phyloP scores from a whole-genome alignment of 1,140 invertebrate species.

The Cydia pomonella region DNA sequence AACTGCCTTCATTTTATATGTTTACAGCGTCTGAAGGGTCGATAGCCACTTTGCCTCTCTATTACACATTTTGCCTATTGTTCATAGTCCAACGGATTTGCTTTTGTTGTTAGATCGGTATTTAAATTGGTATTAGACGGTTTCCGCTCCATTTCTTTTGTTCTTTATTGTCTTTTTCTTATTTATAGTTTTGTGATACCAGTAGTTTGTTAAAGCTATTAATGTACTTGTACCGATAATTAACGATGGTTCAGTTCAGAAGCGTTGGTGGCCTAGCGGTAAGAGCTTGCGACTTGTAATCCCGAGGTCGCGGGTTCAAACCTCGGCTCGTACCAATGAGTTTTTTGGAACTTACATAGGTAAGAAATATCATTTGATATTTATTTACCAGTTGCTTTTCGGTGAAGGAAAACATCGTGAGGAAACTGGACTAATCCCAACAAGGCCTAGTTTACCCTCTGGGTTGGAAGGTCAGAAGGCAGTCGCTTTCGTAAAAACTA shows the following conservation, averaged over 20 bases:
- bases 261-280: too few relatives aligned
- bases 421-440: too few relatives aligned
- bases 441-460: too few relatives aligned
- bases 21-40: slow-evolving; percentile 76
- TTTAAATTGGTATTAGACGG: slow-evolving; percentile 36
- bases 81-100: slow-evolving; percentile 49
- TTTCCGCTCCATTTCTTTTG: slow-evolving; percentile 36
- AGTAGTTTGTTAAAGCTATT: not conserved
- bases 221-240: not conserved
- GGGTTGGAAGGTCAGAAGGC: too few relatives aligned
- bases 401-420: too few relatives aligned
- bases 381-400: too few relatives aligned
- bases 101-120: slow-evolving; percentile 44
- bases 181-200: slow-evolving; percentile 15
- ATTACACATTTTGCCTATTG: slow-evolving; percentile 60
- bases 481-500: too few relatives aligned
- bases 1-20: slow-evolving; percentile 78
- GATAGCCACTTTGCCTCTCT: slow-evolving; percentile 73
- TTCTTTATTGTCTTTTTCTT: slow-evolving; percentile 21
- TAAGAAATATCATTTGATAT: too few relatives aligned
- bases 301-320: too few relatives aligned
- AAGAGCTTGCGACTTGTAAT: too few relatives aligned
- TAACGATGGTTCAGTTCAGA: not conserved
- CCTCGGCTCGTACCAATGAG: too few relatives aligned
- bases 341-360: too few relatives aligned